These are phyloP conservation scores for Todiramphus chloris DNA, from an alignment of 2,113 vertebrate genomes.

Conservation along the genomic window DNA sequence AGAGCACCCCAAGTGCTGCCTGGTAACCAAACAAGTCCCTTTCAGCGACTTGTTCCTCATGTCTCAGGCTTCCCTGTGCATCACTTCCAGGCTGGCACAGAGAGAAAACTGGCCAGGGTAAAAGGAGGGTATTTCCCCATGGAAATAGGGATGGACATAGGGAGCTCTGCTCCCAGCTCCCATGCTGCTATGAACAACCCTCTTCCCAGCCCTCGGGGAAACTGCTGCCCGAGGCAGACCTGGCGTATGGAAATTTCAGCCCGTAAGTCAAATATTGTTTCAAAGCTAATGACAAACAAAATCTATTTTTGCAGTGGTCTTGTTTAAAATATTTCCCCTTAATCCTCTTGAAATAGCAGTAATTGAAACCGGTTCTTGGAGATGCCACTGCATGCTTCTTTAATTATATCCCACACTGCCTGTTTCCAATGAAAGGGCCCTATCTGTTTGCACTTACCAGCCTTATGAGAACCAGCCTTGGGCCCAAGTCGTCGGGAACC, in stretches of 20 bases:
- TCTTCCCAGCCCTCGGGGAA: conserved; percentile 19
- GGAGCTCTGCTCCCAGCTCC: not conserved
- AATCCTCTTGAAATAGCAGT: conserved; percentile 72
- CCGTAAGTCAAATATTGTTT: conserved; percentile 75
- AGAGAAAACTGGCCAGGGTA: not conserved
- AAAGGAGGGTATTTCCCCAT: not conserved
- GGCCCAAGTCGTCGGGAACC: conserved; percentile 68
- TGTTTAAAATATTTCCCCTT: conserved; percentile 78
- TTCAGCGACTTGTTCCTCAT: not conserved
- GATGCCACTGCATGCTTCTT: conserved; percentile 73
- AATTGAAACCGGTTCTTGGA: conserved; percentile 76
- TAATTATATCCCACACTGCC: conserved; percentile 73
- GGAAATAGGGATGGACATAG: not conserved
- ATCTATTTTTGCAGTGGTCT: conserved; percentile 79
- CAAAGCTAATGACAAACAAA: conserved; percentile 79
- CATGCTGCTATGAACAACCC: not conserved
- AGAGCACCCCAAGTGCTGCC: not conserved
- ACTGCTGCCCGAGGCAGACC: conserved; percentile 28
- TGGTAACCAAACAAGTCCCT: not conserved
- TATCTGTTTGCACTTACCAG: conserved; percentile 76
- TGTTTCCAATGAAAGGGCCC: conserved; percentile 74
- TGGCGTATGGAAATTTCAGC: conserved; percentile 69
- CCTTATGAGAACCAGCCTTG: conserved; percentile 79
- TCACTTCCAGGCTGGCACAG: conserved; percentile 5
- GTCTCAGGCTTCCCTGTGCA: not conserved